Evolutionary conservation across 2,113 vertebrate genomes (phyloP).

Genomic region (Hemiscyllium ocellatum): DNA sequence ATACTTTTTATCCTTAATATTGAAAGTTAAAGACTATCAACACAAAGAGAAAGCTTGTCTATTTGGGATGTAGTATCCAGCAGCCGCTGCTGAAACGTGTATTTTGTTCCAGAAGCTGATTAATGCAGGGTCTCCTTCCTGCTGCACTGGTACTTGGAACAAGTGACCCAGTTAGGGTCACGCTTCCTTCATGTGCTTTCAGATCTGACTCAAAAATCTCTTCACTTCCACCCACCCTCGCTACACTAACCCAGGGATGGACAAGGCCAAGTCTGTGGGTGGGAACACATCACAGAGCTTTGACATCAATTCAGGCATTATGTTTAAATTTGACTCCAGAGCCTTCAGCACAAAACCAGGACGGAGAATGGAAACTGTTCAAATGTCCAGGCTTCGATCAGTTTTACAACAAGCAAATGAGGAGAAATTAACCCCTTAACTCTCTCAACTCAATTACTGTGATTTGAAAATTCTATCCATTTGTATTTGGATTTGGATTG

Average conservation of each 20-base stretch:
- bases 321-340: conserved; percentile 3
- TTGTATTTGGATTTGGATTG: neutral
- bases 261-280: neutral
- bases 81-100: neutral
- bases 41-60: neutral
- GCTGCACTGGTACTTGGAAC: neutral
- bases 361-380: neutral
- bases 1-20: neutral
- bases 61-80: neutral
- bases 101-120: neutral
- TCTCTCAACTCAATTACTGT: neutral
- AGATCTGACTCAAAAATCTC: conserved; percentile 16
- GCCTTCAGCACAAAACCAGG: neutral
- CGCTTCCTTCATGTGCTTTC: neutral
- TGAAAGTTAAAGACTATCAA: neutral
- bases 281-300: neutral
- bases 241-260: neutral
- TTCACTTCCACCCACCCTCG: neutral
- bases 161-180: neutral
- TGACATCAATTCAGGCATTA: neutral
- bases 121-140: neutral
- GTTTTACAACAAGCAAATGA: neutral
- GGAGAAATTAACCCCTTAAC: neutral
- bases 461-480: neutral
- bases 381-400: neutral